Conservation (phyloP, 1,140 invertebrate species). For the Caenorhabditis tropicalis region DNA sequence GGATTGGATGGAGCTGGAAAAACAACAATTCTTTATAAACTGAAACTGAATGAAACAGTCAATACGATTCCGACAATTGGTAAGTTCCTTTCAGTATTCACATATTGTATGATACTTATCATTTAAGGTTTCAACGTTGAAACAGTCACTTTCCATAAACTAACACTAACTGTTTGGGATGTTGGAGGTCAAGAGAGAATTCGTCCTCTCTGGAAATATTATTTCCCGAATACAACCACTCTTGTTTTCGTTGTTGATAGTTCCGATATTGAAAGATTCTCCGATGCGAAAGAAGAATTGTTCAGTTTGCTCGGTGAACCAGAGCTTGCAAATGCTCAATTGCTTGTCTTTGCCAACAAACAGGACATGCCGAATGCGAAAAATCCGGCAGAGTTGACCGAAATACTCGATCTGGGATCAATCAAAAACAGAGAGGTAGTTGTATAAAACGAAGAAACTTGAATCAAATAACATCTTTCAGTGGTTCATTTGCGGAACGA, state of each 20-base stretch:
- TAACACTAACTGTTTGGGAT: constrained; percentile 80
- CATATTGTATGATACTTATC: too few relatives aligned
- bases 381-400: not conserved
- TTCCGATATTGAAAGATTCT: not conserved
- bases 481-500: constrained; percentile 29
- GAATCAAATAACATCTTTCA: too few relatives aligned
- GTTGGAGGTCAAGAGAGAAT: constrained; percentile 75
- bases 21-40: constrained; percentile 95
- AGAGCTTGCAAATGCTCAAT: constrained; percentile 19
- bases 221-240: constrained; percentile 92
- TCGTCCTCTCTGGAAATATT: constrained; percentile 86
- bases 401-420: not conserved
- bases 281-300: constrained; percentile 39
- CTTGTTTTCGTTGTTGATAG: constrained; percentile 42
- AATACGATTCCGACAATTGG: constrained; percentile 96
- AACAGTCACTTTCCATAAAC: constrained; percentile 73
- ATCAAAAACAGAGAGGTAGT: constrained; percentile 32
- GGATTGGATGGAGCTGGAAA: constrained; percentile 95
- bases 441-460: too few relatives aligned
- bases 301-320: constrained; percentile 14
- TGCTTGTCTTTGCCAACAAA: constrained; percentile 45
- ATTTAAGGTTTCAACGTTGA: constrained; percentile 77
- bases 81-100: too few relatives aligned
- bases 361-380: constrained; percentile 4
- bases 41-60: constrained; percentile 95